A percentile compares a stretch with the other conserved stretches of the same genome.
These are phyloP conservation scores for Entomobrya multifasciata DNA, from an alignment of 2,888 invertebrate species.

Conservation along the genomic window DNA sequence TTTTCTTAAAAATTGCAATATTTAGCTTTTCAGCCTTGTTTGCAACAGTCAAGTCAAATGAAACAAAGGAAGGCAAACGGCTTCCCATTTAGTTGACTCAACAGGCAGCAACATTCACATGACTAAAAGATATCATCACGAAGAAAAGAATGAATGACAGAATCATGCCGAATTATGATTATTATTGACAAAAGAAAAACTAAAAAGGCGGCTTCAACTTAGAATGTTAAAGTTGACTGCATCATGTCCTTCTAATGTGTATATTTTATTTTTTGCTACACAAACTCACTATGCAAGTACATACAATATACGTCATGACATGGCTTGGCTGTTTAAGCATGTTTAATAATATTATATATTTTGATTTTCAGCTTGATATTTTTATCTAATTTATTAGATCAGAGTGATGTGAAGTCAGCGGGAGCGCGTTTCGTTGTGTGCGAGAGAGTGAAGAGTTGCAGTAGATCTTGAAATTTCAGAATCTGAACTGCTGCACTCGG, in stretches of 20 bases:
- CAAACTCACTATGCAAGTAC: not conserved
- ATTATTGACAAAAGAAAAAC: constrained; percentile 55
- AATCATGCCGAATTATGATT: constrained; percentile 59
- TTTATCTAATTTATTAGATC: constrained; percentile 71
- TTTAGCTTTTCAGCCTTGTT: constrained; percentile 19
- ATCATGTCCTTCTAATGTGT: too few species aligned
- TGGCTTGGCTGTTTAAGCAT: constrained; percentile 39
- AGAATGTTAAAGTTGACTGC: constrained; percentile 3
- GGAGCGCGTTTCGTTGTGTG: constrained; percentile 61
- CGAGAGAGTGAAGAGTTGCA: not conserved
- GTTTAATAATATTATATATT: constrained; percentile 67
- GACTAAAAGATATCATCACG: constrained; percentile 64
- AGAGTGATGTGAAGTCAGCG: constrained; percentile 71
- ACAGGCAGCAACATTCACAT: constrained; percentile 47
- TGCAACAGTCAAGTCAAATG: not conserved
- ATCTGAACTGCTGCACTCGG: too few species aligned
- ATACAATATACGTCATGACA: constrained; percentile 23
- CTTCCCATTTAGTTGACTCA: constrained; percentile 40
- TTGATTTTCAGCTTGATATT: constrained; percentile 71
- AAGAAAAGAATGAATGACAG: constrained; percentile 48
- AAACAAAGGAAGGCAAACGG: not conserved
- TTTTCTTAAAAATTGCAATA: constrained; percentile 33
- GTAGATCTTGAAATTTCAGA: too few species aligned
- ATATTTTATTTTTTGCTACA: constrained; percentile 1
- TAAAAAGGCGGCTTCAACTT: constrained; percentile 59